Evolutionary conservation across 2,797 vertebrate species (phyloP), one percentile per base, ranked within the genome.

Genomic region (Enoplosus armatus): DNA sequence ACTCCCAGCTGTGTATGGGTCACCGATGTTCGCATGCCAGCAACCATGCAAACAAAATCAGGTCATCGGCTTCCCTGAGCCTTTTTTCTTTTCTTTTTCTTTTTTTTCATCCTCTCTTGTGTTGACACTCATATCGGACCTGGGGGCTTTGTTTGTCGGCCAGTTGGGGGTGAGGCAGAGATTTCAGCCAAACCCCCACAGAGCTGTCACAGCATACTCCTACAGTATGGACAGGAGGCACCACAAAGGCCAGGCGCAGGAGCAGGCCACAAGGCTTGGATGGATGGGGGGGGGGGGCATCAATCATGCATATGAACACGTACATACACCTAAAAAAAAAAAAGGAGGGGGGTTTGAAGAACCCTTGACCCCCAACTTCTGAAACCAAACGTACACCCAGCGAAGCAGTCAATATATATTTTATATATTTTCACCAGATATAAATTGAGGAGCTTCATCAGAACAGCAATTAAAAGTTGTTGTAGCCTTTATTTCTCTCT

Each of bases 11-110:
- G 68, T 84, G 68, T 77, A 90, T 75, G 86, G 85, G 90, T 86
- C 82, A 84, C 82, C 84, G 76, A 31, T 77, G 73, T 76, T 82
- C 7, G 75, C 87, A 84, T 73, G 84, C 84, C 41, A 66, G 78
- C 61, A 88, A 79, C 72, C 76, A 73, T 66, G 79, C 50, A 69
- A 80, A 84, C 80, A 73, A 89, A 91, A 91, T 81, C 87, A 87
- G 91, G 90, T 93, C 92, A 91, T 67, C 66, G 67, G 72, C 63
- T 87, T 91, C 83, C 89, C 77, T 63, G 83, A 82, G 82, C 72
- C 92, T 69, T 82, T 83, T 82, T 74, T 65, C 61, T 31, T 10
- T 35, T 33, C 6, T 29, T 37, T 41, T 31, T 65, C 45, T 64
- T 85, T n/a, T n/a, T n/a, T n/a, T n/a, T n/a, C n/a, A n/a, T n/a